Evolutionary conservation across 2,888 invertebrate species (phyloP).

Genomic region (Orthosia gracilis): DNA sequence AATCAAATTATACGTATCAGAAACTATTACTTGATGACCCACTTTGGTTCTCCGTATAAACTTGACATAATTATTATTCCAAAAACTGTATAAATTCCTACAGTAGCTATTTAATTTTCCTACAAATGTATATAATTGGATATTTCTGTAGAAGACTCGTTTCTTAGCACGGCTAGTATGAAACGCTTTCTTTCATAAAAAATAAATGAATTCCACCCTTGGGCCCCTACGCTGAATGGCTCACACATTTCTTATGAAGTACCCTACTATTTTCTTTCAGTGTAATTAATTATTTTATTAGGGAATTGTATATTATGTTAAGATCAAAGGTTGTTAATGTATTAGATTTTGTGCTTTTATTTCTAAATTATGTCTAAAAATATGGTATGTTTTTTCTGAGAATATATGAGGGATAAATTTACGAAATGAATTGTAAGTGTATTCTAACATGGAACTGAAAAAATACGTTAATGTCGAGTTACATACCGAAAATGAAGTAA

Average conservation of each 20-base stretch:
- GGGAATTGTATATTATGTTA: constrained; percentile 11
- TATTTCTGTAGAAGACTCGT: constrained; percentile 49
- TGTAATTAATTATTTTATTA: constrained; percentile 62
- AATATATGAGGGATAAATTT: background rate
- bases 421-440: background rate
- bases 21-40: constrained; percentile 12
- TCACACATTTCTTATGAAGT: constrained; percentile 64
- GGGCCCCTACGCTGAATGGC: constrained; percentile 58
- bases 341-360: background rate
- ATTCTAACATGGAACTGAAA: background rate
- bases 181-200: constrained; percentile 69
- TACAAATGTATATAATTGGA: constrained; percentile 54
- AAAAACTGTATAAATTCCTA: constrained; percentile 44
- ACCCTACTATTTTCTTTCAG: constrained; percentile 48
- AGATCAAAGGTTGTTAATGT: constrained; percentile 33
- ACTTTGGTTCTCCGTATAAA: constrained; percentile 17
- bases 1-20: constrained; percentile 25
- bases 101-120: constrained; percentile 43
- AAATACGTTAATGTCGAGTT: background rate
- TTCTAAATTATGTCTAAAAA: background rate
- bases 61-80: constrained; percentile 33
- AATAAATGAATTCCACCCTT: constrained; percentile 67
- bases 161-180: constrained; percentile 48
- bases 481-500: background rate
- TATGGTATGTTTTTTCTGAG: background rate